Conservation (phyloP, 2,113 vertebrate species). For the Corythoichthys haematopterus region DNA sequence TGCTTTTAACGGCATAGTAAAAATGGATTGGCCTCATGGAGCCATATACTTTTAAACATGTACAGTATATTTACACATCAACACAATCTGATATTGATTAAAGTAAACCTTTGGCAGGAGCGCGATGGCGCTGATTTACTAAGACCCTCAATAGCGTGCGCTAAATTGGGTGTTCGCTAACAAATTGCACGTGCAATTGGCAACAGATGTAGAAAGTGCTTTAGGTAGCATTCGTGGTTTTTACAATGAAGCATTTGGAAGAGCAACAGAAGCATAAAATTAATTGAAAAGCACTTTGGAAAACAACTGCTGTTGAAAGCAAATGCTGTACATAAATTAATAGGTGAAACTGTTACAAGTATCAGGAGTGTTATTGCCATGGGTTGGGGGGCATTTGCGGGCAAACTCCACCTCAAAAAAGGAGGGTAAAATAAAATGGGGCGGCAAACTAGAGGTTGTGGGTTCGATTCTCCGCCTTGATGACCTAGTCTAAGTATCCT, state of each 20-base stretch:
- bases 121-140: not conserved
- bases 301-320: too few relatives aligned
- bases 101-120: not conserved
- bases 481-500: too few relatives aligned
- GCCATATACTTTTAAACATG: not conserved
- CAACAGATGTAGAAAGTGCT: not conserved
- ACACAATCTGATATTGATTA: conserved; percentile 17
- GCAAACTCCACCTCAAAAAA: too few relatives aligned
- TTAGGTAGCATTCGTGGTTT: not conserved
- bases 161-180: not conserved
- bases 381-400: too few relatives aligned
- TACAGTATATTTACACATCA: not conserved
- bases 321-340: too few relatives aligned
- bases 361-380: too few relatives aligned
- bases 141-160: not conserved
- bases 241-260: not conserved
- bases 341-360: too few relatives aligned
- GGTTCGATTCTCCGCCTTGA: too few relatives aligned
- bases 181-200: not conserved
- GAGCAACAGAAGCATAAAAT: not conserved
- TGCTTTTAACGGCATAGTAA: conserved; percentile 25
- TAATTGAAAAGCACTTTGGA: not conserved
- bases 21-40: conserved; percentile 18
- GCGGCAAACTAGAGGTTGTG: too few relatives aligned
- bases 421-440: too few relatives aligned